A percentile compares a stretch with the other conserved stretches of the same genome.
Conservation (phyloP, 2,797 vertebrate genomes). For the Myripristis murdjan region DNA sequence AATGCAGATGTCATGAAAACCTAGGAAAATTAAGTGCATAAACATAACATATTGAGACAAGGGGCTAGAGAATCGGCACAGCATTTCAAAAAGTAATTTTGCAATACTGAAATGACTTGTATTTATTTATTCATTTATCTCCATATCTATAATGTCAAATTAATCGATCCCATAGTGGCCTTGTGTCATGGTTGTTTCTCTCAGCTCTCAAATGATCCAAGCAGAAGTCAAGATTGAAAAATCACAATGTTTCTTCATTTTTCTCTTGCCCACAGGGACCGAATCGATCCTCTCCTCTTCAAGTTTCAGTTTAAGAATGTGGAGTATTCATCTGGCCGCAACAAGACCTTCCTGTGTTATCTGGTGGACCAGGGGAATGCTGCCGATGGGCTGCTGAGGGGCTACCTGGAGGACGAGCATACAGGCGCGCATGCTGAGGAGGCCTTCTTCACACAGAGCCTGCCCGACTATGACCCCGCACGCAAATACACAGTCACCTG, state of each 20-base stretch:
- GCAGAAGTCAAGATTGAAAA: background rate
- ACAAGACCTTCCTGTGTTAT: slow-evolving; percentile 96
- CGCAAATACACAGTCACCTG: slow-evolving; percentile 89
- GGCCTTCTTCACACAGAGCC: slow-evolving; percentile 90
- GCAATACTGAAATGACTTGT: too few relatives aligned
- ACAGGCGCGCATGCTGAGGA: slow-evolving; percentile 88
- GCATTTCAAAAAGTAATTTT: too few relatives aligned
- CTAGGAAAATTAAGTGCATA: too few relatives aligned
- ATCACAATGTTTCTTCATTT: background rate
- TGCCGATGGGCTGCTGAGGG: slow-evolving; percentile 78
- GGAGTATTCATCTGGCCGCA: slow-evolving; percentile 95
- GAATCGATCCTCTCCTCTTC: slow-evolving; percentile 91
- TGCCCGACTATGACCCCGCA: slow-evolving; percentile 83
- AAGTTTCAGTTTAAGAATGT: slow-evolving; percentile 98
- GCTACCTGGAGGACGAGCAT: slow-evolving; percentile 95
- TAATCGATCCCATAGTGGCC: background rate
- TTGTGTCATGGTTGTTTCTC: background rate
- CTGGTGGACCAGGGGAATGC: slow-evolving; percentile 85
- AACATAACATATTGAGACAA: too few relatives aligned
- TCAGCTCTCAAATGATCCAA: background rate
- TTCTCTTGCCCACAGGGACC: slow-evolving; percentile 82
- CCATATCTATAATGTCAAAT: background rate
- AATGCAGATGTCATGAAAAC: too few relatives aligned
- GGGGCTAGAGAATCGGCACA: too few relatives aligned
- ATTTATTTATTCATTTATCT: too few relatives aligned